These are phyloP conservation scores for Styela clava DNA, from an alignment of 23 tunicate genomes.

Conservation along the genomic window DNA sequence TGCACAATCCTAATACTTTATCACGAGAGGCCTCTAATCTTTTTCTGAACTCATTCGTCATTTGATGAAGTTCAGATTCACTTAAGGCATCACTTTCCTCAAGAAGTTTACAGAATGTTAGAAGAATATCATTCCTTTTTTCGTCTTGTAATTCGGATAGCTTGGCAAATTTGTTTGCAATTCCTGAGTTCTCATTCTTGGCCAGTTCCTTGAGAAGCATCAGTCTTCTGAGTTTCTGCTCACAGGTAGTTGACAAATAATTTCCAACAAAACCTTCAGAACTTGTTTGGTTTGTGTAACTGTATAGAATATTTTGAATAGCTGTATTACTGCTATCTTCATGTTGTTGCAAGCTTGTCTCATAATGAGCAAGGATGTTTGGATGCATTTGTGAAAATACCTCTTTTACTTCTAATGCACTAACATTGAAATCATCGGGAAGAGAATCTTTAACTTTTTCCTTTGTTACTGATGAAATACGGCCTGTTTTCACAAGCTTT, in stretches of 20 bases:
- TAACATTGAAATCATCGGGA: background rate
- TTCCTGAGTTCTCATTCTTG: constrained; percentile 10
- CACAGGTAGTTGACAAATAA: background rate
- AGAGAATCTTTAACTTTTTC: constrained; percentile 20
- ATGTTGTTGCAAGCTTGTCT: background rate
- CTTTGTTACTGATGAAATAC: constrained; percentile 4
- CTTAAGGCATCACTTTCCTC: constrained; percentile 17
- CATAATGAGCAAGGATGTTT: background rate
- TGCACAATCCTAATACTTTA: background rate
- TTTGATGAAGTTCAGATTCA: background rate
- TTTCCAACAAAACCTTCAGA: constrained; percentile 23
- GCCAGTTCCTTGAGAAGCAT: background rate
- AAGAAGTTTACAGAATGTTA: background rate
- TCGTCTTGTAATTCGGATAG: background rate
- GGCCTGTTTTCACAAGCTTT: constrained; percentile 7
- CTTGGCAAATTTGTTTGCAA: constrained; percentile 1
- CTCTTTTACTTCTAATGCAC: background rate
- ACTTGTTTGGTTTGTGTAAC: background rate
- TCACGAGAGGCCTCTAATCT: constrained; percentile 1
- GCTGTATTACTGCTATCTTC: background rate
- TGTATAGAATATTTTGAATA: background rate
- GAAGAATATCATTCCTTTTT: background rate
- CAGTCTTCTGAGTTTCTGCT: background rate
- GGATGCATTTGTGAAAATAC: constrained; percentile 4
- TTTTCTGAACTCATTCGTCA: background rate